These are phyloP conservation scores for Adelges cooleyi DNA, from an alignment of 1,140 invertebrate species.

Conservation along the genomic window DNA sequence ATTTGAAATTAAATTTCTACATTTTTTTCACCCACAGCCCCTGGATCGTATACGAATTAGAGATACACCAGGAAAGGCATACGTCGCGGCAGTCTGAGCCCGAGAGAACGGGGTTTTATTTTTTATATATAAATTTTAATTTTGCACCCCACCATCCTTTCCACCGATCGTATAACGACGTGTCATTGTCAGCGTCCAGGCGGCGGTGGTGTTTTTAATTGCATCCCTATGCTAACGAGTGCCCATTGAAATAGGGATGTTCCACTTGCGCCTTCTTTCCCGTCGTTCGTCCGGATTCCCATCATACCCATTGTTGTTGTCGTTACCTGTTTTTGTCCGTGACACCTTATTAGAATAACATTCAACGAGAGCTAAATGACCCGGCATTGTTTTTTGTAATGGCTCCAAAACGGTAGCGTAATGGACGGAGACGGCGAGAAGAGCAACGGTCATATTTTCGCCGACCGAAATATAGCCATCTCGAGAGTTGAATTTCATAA, in stretches of 20 bases:
- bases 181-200: constrained; percentile 7
- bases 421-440: too few species aligned
- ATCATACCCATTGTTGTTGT: background rate
- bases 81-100: too few species aligned
- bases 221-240: constrained; percentile 11
- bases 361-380: constrained; percentile 1
- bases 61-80: too few species aligned
- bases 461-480: too few species aligned
- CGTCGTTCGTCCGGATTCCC: background rate
- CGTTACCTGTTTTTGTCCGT: constrained; percentile 13
- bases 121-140: too few species aligned
- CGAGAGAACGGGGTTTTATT: too few species aligned
- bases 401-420: too few species aligned
- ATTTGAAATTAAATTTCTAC: too few species aligned
- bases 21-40: too few species aligned
- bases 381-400: background rate
- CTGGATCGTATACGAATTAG: too few species aligned
- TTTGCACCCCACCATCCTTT: background rate
- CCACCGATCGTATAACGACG: background rate
- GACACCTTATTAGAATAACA: background rate
- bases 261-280: background rate
- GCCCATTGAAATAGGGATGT: background rate
- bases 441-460: too few species aligned
- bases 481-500: too few species aligned
- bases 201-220: constrained; percentile 7